Evolutionary conservation across 2,797 vertebrate species (phyloP), one percentile per base, ranked within the genome.

Genomic region (Artibeus jamaicensis): DNA sequence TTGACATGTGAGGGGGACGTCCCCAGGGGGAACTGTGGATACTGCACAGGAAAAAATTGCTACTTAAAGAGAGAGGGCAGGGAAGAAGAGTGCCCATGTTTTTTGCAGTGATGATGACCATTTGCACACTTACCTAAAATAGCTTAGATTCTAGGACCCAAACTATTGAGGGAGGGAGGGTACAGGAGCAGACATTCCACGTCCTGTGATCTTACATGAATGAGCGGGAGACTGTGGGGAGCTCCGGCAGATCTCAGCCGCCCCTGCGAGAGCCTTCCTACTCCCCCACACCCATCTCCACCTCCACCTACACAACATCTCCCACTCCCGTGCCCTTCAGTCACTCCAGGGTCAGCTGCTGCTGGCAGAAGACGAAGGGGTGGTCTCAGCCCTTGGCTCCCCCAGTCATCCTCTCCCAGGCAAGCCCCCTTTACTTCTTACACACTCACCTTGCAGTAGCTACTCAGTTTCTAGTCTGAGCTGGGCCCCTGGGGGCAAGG

Each of bases 91-190:
- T 32, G 85, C 50, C 79, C 71, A 8, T 37, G 29, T 89, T 42
- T 39, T 62, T 65, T n/a, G 53, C 11, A 71, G 42, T 32, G n/a
- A 74, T 37, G 42, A 55, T 57, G 34, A 48, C 82, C 62, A 55
- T 79, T 67, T 44, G 39, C 34, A 62, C 3, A 22, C 68, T 57
- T 73, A 21, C 19, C 88, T 74, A 3, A 19, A 62, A 71, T 2
- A 48, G 39, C 29, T 62, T 57, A 22, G 77, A 42, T 91, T 85
- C 53, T 53, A 71, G 42, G 70, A 85, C 34, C n/a, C n/a, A 21
- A 68, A 37, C 32, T 18, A 6, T 48, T 68, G 67, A 46, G 42
- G 44, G 55, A 79, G n/a, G 71, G 55, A 57, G 22, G 37, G 70
- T 48, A 39, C 37, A 70, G 74, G 68, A 48, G 4, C 16, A 48